phyloP scores from a whole-genome alignment of 2,888 invertebrate species.

The Crocallis elinguaria region DNA sequence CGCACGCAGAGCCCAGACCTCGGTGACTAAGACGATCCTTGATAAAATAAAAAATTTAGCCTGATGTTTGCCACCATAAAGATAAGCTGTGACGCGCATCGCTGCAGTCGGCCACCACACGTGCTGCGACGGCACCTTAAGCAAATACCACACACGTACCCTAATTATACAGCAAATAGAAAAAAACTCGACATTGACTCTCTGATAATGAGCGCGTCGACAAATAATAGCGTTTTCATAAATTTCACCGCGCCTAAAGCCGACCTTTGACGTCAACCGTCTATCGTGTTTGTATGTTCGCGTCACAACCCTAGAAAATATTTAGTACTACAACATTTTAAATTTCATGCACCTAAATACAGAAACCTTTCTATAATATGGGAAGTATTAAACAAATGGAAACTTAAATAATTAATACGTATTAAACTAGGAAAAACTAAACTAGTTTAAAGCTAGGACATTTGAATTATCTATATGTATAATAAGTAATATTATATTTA shows the following conservation, averaged over 20 bases:
- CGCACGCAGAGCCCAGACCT: slow-evolving; percentile 60
- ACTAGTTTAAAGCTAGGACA: no score
- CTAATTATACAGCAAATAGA: slow-evolving; percentile 74
- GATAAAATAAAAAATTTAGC: slow-evolving; percentile 73
- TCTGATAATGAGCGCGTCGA: slow-evolving; percentile 58
- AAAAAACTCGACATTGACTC: slow-evolving; percentile 68
- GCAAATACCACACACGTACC: slow-evolving; percentile 60
- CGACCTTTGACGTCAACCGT: slow-evolving; percentile 51
- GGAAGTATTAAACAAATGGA: no score
- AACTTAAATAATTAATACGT: no score
- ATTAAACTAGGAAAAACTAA: no score
- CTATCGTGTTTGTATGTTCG: slow-evolving; percentile 12
- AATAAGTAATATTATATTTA: no score
- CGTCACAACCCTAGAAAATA: slow-evolving; percentile 31
- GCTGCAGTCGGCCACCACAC: slow-evolving; percentile 64
- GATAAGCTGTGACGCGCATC: slow-evolving; percentile 69
- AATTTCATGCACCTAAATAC: no score
- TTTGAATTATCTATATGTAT: no score
- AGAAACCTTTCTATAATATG: no score
- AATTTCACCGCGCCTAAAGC: slow-evolving; percentile 34
- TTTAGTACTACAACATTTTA: no score
- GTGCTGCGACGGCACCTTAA: slow-evolving; percentile 57
- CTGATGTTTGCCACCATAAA: slow-evolving; percentile 77
- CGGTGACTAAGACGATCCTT: slow-evolving; percentile 69
- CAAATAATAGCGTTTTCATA: slow-evolving; percentile 49